Conservation (phyloP, 2,888 invertebrate species). For the Encarsia formosa region DNA sequence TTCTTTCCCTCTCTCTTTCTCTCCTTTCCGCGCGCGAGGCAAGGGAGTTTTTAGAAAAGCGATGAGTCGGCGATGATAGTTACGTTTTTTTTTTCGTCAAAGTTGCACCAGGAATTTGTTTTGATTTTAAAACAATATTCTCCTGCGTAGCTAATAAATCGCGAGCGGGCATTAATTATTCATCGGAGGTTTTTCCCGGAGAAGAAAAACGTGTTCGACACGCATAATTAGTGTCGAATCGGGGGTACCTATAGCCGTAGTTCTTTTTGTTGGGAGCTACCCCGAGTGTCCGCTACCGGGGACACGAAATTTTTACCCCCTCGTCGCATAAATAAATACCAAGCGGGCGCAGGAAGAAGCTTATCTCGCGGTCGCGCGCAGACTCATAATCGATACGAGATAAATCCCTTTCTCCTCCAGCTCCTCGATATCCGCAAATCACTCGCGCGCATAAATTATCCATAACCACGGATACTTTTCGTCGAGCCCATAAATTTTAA, state of each 20-base stretch:
- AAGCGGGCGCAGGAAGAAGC: not conserved
- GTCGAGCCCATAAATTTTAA: slow-evolving; percentile 17
- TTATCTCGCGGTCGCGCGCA: not conserved
- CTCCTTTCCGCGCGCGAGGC: not conserved
- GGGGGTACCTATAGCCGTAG: not conserved
- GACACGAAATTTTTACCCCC: not conserved
- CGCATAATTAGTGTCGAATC: slow-evolving; percentile 21
- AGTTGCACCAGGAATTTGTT: not conserved
- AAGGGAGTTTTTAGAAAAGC: slow-evolving; percentile 12
- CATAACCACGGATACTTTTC: slow-evolving; percentile 1
- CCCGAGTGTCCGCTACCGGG: not conserved
- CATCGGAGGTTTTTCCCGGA: slow-evolving; percentile 12
- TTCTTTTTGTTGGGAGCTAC: not conserved
- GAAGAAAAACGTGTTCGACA: slow-evolving; percentile 16
- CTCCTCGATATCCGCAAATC: not conserved
- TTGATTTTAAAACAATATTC: not conserved
- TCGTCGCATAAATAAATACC: slow-evolving; percentile 6
- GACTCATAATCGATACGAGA: slow-evolving; percentile 8
- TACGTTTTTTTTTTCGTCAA: not conserved
- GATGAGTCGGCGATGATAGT: slow-evolving; percentile 15
- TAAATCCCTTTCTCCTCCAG: not conserved
- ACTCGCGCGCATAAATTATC: slow-evolving; percentile 12
- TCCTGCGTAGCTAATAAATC: not conserved
- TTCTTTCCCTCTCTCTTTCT: not conserved
- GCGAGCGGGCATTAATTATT: slow-evolving; percentile 16